Base-by-base conservation (phyloP, 1,140 invertebrate species). In the Euborellia annulipes region DNA sequence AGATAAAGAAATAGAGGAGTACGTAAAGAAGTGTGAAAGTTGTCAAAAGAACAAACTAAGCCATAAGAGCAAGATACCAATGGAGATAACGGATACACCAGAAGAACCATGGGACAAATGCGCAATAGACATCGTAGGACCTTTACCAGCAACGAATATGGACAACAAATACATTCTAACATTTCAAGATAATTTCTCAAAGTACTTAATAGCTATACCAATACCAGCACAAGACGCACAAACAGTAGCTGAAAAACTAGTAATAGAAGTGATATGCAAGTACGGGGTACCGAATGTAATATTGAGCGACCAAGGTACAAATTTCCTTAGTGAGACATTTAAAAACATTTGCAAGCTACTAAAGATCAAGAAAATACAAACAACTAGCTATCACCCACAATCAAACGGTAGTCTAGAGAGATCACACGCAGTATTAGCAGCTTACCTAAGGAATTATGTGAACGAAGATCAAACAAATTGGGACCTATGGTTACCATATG, bases 361-460 rank as follows among this genome's bases (percentile, higher is more conserved):
- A 4, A 57, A 55, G 39, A 50, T 52, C 4, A 56, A 52, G 32
- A 59, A 59, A 11, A 59, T 55, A 13, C 48, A 53, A 8, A 64
- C 56, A 14, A 62, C 58, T 6, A 52, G 59, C n/a, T 66, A 66
- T 51, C 58, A 64, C 32, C 61, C 61, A 17, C 55, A 64, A 53
- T 59, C 55, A 2, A 60, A 58, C 40, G 62, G 59, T 9, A 47
- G 56, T 4, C 37, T 64, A 4, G 62, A 65, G 56, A 45, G 60
- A 39, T 60, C 60, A 23, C 61, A 68, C 48, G 54, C 53, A 9
- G 60, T 60, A 2, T 43, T 66, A n/a, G 52, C 55, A 34, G 59
- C 62, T 37, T 61, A 63, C 36, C 55, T 66, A 0, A 58, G 59
- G 37, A 58, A 62, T 48, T 69, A 62, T 49, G 48, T 61, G 6